Evolutionary conservation across 2,888 invertebrate species (phyloP), one percentile per base, ranked within the genome.

Genomic region (Tenthredo distinguenda): DNA sequence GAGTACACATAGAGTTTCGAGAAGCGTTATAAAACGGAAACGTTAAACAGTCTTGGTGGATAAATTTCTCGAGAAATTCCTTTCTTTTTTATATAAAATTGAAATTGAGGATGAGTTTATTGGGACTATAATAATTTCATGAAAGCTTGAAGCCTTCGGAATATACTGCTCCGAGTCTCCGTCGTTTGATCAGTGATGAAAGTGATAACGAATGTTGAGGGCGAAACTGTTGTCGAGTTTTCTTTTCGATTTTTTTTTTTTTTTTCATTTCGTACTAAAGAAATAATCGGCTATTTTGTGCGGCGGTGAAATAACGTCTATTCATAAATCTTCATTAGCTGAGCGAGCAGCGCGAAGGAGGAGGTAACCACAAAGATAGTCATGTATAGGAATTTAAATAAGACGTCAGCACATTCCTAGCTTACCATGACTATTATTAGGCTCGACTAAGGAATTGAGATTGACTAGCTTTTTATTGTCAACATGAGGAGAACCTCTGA

Each of bases 381-480:
- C 81, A 21, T 81, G 58, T 62, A 26, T 26, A 58, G 62, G 81
- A 81, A 81, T 81, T 62, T 62, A 81, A 81, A 81, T 62, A 81
- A 81, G 81, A 81, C 81, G 81, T 81, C 81, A 81, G 81, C 81
- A 81, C 81, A 81, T 81, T 81, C 81, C 81, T 81, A 21, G 81
- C 81, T 81, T 62, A 81, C 62, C 81, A 40, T 62, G 40, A 62
- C 62, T 81, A 81, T 37, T 40, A 62, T 81, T 62, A 81, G 81
- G 26, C n/a, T 62, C 37, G 37, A 18, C 7, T 40, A 34, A 37
- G 81, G 81, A 62, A 81, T 81, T 81, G 58, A 81, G 81, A 81
- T 81, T 81, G 58, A 81, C 81, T 62, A 62, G 62, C 62, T 81
- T 81, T 81, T 81, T 81, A 81, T 81, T 81, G 81, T 81, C 50